Percentiles rank a stretch among this genome's conserved stretches.
Evolutionary conservation across 2,888 invertebrate species (phyloP).

Genomic region (Acheta domesticus): DNA sequence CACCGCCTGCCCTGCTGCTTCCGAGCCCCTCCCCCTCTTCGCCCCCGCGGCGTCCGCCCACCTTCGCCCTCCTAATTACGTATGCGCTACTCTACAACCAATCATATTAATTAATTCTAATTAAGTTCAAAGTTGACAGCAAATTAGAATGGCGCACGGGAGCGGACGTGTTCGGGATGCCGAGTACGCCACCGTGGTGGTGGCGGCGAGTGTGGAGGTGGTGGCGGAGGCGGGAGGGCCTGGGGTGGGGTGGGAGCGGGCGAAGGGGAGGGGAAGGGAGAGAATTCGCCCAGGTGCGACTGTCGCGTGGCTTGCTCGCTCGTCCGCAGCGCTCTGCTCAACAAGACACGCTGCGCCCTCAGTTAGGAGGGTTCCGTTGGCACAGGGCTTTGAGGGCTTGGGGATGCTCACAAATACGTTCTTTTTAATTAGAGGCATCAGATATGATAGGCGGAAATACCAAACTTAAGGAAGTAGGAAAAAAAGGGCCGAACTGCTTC

Average conservation of each 20-base stretch:
- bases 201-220: slow-evolving; percentile 31
- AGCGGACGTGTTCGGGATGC: slow-evolving; percentile 11
- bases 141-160: slow-evolving; percentile 31
- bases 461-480: too few relatives aligned
- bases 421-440: too few relatives aligned
- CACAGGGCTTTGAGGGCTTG: too few relatives aligned
- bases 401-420: too few relatives aligned
- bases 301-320: background rate
- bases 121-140: slow-evolving; percentile 68
- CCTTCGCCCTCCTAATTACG: slow-evolving; percentile 34
- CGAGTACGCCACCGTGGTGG: background rate
- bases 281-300: slow-evolving; percentile 35
- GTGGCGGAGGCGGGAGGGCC: slow-evolving; percentile 33
- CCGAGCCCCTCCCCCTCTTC: background rate
- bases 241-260: slow-evolving; percentile 25
- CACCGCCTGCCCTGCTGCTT: background rate
- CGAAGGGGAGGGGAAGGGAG: slow-evolving; percentile 29
- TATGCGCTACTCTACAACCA: slow-evolving; percentile 46
- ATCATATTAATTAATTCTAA: slow-evolving; percentile 80
- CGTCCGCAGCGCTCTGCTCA: too few relatives aligned
- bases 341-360: too few relatives aligned
- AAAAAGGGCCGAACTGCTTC: too few relatives aligned
- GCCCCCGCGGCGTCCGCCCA: background rate
- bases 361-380: too few relatives aligned
- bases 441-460: too few relatives aligned